Conservation (phyloP, 2,888 invertebrate species). For the Lepidocyrtoides sp. region DNA sequence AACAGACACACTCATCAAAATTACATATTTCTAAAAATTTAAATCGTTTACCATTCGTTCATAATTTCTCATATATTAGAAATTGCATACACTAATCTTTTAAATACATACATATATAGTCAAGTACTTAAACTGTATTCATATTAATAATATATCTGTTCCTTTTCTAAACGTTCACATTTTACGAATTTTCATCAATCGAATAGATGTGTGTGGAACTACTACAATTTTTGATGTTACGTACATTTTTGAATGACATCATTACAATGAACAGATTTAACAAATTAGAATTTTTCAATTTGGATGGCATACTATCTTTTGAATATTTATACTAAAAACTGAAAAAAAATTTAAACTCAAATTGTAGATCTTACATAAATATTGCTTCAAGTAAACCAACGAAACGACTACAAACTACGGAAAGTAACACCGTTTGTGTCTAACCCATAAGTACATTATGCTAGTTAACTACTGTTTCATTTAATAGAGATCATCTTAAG, state of each 20-base stretch:
- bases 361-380: not conserved
- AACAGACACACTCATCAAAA: not conserved
- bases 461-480: not conserved
- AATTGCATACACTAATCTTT: not conserved
- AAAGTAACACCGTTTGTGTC: too few relatives aligned
- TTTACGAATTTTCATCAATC: constrained; percentile 4
- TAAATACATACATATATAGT: not conserved
- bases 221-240: constrained; percentile 8
- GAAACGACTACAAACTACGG: not conserved
- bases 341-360: not conserved
- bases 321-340: not conserved
- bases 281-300: constrained; percentile 44
- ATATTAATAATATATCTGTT: constrained; percentile 17
- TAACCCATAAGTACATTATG: too few relatives aligned
- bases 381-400: not conserved
- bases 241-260: not conserved
- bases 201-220: not conserved
- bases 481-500: not conserved
- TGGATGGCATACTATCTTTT: constrained; percentile 30
- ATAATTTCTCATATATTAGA: not conserved
- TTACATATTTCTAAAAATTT: constrained; percentile 29
- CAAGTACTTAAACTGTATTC: not conserved
- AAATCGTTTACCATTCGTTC: not conserved
- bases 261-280: constrained; percentile 11
- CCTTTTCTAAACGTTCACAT: not conserved